Conservation (phyloP, 2,113 vertebrate genomes). For the Gambusia affinis region DNA sequence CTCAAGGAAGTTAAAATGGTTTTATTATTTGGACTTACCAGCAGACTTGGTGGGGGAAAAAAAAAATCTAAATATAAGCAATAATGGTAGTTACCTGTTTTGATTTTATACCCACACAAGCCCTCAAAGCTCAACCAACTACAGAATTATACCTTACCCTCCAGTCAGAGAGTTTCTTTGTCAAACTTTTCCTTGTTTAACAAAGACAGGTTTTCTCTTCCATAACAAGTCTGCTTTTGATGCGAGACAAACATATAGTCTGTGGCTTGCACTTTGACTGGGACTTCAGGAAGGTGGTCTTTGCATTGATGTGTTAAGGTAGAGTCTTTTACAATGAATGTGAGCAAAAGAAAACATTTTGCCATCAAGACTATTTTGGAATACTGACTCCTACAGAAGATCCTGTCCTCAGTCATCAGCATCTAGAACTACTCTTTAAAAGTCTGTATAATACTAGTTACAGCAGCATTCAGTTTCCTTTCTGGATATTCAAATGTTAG, state of each 20-base stretch:
- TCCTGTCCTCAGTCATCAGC: background rate
- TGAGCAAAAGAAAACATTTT: background rate
- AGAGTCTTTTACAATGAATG: background rate
- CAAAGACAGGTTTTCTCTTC: background rate
- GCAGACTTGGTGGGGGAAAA: no score
- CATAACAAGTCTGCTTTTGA: background rate
- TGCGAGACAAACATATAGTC: background rate
- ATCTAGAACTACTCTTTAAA: background rate
- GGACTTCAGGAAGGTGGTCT: background rate
- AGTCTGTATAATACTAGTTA: background rate
- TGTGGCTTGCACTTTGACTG: background rate
- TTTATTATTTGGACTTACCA: no score
- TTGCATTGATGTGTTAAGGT: background rate
- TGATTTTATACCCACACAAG: background rate
- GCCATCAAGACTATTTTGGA: background rate
- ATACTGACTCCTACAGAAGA: no score
- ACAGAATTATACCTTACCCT: no score
- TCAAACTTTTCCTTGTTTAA: no score
- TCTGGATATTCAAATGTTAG: background rate
- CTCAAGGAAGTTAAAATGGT: constrained; percentile 31
- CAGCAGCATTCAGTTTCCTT: background rate
- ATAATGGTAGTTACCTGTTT: no score
- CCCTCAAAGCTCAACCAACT: background rate
- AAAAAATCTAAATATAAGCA: background rate
- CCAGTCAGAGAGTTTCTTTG: no score